These are phyloP conservation scores for Crotalus adamanteus DNA, from an alignment of 2,797 vertebrate genomes.

Conservation along the genomic window DNA sequence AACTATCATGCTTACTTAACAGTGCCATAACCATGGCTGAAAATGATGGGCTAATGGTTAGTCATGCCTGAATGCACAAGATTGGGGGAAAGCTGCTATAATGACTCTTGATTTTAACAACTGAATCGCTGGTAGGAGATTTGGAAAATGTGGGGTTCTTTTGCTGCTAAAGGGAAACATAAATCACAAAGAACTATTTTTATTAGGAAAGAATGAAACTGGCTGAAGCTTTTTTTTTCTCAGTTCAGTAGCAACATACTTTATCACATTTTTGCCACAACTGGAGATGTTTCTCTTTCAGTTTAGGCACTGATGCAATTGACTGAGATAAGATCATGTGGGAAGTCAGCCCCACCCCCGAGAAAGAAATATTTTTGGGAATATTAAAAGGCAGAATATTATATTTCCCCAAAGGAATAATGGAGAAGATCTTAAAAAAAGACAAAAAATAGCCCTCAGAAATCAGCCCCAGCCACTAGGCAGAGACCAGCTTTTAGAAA, in stretches of 20 bases:
- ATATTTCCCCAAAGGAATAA: no score
- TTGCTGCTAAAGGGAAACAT: not conserved
- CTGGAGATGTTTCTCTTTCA: not conserved
- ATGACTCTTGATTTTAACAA: not conserved
- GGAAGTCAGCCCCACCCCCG: no score
- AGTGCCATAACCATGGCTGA: not conserved
- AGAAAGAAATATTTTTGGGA: no score
- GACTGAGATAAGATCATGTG: not conserved
- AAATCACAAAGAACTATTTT: not conserved
- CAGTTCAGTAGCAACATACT: not conserved
- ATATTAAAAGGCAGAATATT: no score
- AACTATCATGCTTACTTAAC: not conserved
- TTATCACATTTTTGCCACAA: slow-evolving; percentile 13
- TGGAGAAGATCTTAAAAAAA: no score
- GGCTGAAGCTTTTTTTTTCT: not conserved
- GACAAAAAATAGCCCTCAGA: no score
- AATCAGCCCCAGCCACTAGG: no score
- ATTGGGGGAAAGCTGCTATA: not conserved
- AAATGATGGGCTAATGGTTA: not conserved
- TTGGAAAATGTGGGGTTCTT: not conserved
- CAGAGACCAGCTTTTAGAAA: no score
- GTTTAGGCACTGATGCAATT: not conserved
- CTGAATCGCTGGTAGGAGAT: not conserved
- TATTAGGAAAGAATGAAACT: not conserved
- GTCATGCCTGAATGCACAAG: not conserved